Conservation (phyloP, 2,888 invertebrate genomes). For the Microdon myrmicae region DNA sequence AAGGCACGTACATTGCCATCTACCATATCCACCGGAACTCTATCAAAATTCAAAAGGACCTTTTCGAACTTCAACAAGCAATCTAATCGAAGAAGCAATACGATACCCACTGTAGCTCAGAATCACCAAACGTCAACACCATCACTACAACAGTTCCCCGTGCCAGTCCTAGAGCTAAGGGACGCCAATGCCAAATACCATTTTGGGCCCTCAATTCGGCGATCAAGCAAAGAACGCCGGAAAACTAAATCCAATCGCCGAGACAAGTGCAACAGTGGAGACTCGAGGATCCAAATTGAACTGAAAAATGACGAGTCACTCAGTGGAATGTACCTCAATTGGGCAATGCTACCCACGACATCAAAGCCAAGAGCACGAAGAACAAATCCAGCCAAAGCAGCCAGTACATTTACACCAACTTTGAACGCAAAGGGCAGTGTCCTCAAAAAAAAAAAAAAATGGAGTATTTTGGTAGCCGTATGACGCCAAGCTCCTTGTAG, state of each 20-base stretch:
- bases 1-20: slow-evolving; percentile 37
- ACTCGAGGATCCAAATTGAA: slow-evolving; percentile 79
- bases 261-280: slow-evolving; percentile 79
- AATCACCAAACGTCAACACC: slow-evolving; percentile 18
- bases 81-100: slow-evolving; percentile 42
- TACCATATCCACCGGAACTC: slow-evolving; percentile 69
- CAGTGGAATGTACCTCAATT: slow-evolving; percentile 52
- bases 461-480: slow-evolving; percentile 56
- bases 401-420: slow-evolving; percentile 43
- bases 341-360: slow-evolving; percentile 54
- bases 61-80: slow-evolving; percentile 69
- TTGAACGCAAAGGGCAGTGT: slow-evolving; percentile 57
- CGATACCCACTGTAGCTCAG: slow-evolving; percentile 13
- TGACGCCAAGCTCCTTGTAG: slow-evolving; percentile 60
- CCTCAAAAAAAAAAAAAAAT: slow-evolving; percentile 58
- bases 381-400: slow-evolving; percentile 64
- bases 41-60: slow-evolving; percentile 78
- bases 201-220: slow-evolving; percentile 78
- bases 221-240: slow-evolving; percentile 77
- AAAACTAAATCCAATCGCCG: slow-evolving; percentile 76
- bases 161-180: slow-evolving; percentile 44
- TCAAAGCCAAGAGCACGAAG: slow-evolving; percentile 60
- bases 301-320: slow-evolving; percentile 66
- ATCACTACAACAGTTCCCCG: slow-evolving; percentile 41
- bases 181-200: slow-evolving; percentile 65